A percentile compares a stretch with the other conserved stretches of the same genome.
These are phyloP conservation scores for Aplocera efformata DNA, from an alignment of 2,888 invertebrate genomes.

Conservation along the genomic window DNA sequence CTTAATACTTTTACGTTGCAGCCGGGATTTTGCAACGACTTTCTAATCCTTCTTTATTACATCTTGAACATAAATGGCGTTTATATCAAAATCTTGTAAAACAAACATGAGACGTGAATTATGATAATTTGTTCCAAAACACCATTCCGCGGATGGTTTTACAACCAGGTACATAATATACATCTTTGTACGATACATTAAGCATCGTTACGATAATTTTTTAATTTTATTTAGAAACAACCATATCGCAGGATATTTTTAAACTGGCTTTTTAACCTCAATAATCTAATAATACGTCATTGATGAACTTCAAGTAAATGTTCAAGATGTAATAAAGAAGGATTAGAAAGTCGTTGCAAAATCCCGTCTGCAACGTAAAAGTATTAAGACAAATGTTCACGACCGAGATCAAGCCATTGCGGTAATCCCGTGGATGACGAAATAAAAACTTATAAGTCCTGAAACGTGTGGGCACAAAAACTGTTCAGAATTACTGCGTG, in stretches of 20 bases:
- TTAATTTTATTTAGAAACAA: too few species aligned
- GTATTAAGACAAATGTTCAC: constrained; percentile 18
- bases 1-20: constrained; percentile 14
- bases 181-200: too few species aligned
- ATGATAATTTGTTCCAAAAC: too few species aligned
- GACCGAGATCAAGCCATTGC: constrained; percentile 15
- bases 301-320: not conserved
- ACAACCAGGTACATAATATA: too few species aligned
- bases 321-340: constrained; percentile 7
- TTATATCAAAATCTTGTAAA: too few species aligned
- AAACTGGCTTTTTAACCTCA: too few species aligned
- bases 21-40: constrained; percentile 12
- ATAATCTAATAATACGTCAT: too few species aligned
- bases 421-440: constrained; percentile 24
- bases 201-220: too few species aligned
- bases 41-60: constrained; percentile 13
- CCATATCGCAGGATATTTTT: too few species aligned
- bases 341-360: constrained; percentile 12
- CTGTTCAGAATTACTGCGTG: constrained; percentile 8
- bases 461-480: constrained; percentile 8
- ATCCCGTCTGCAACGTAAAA: constrained; percentile 14
- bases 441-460: constrained; percentile 25
- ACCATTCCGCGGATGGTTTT: too few species aligned
- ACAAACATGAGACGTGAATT: too few species aligned
- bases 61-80: too few species aligned